Conservation (phyloP, 2,113 vertebrate genomes). For the Lathamus discolor region DNA sequence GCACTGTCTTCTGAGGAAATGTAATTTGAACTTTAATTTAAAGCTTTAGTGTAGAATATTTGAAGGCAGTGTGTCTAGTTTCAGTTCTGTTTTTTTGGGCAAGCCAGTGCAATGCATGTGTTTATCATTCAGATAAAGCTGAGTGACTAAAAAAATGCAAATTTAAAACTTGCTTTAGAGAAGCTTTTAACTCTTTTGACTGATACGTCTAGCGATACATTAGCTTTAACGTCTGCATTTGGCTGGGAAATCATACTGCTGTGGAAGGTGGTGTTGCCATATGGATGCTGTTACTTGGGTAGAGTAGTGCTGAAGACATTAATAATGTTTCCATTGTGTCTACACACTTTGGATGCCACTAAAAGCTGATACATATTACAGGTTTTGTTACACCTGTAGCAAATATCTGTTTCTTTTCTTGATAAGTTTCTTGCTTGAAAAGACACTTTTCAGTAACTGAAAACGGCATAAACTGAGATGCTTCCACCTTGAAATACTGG, state of each 20-base stretch:
- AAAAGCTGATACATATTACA: not conserved
- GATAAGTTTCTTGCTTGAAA: not conserved
- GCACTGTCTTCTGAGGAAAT: not conserved
- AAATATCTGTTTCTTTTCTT: not conserved
- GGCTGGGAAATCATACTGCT: not conserved
- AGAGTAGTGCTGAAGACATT: not conserved
- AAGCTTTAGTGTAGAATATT: not conserved
- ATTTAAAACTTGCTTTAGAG: not conserved
- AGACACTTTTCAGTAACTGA: not conserved
- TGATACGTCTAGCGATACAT: not conserved
- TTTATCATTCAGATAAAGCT: not conserved
- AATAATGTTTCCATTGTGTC: conserved; percentile 37
- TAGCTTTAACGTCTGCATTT: not conserved
- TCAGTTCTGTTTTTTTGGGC: not conserved
- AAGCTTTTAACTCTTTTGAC: not conserved
- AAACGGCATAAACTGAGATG: not conserved
- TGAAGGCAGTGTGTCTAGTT: conserved; percentile 16
- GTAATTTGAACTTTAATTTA: not conserved
- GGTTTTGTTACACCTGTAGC: not conserved
- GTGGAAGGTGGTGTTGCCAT: not conserved
- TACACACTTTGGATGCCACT: not conserved
- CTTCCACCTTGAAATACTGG: not conserved
- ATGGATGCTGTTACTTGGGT: conserved; percentile 25
- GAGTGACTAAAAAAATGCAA: not conserved
- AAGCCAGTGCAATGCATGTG: not conserved